These are phyloP conservation scores for Dryobates pubescens DNA, from an alignment of 2,797 vertebrate species.

Conservation along the genomic window DNA sequence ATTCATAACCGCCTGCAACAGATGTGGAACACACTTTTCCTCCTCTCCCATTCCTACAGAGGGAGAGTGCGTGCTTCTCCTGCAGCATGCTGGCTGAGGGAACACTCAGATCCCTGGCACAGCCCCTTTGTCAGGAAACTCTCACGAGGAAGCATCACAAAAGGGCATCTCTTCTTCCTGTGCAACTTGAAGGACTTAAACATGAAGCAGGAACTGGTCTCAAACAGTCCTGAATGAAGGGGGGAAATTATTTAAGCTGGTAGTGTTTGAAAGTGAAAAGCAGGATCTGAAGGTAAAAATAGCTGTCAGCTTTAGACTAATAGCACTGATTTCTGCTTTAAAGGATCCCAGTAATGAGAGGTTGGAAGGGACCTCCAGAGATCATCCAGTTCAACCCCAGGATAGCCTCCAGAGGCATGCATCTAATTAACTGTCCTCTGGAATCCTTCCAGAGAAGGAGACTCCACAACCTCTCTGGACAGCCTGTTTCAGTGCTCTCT, in stretches of 20 bases:
- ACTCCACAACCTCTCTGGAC: no score
- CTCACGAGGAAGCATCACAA: not conserved
- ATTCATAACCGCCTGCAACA: slow-evolving; percentile 11
- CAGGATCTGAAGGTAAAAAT: not conserved
- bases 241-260: not conserved
- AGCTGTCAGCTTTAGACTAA: not conserved
- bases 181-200: not conserved
- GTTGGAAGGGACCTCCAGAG: no score
- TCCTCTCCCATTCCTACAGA: not conserved
- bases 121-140: not conserved
- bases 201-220: not conserved
- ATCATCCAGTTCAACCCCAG: no score
- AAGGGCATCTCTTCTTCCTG: not conserved
- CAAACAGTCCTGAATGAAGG: not conserved
- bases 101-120: not conserved
- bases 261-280: not conserved
- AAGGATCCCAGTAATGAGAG: not conserved
- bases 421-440: no score
- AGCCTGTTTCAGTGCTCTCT: no score
- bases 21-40: slow-evolving; percentile 21
- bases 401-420: no score
- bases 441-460: no score
- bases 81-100: not conserved
- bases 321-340: not conserved
- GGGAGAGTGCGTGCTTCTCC: not conserved